phyloP scores from a whole-genome alignment of 2,797 vertebrate species.

The Sebastiscus tertius region DNA sequence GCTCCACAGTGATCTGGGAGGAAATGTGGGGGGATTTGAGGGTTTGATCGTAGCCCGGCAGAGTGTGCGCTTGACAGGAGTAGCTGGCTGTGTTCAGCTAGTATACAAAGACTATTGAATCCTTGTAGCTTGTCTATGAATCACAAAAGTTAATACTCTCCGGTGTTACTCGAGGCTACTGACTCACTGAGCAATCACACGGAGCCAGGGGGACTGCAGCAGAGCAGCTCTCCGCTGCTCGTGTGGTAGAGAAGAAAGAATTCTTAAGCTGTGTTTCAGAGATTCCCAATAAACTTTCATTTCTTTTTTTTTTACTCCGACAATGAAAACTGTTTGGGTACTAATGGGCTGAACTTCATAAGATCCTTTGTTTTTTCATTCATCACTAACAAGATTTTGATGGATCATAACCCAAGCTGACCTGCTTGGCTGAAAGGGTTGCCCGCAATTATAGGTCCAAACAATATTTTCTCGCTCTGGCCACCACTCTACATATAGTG shows the following conservation, averaged over 20 bases:
- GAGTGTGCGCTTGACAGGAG: neutral
- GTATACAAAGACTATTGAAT: constrained; percentile 5
- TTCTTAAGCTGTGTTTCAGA: neutral
- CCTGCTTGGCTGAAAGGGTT: neutral
- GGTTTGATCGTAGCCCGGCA: neutral
- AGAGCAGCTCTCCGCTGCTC: neutral
- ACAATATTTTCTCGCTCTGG: neutral
- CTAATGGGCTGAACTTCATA: neutral
- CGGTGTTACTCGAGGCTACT: neutral
- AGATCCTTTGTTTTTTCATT: neutral
- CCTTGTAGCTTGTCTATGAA: constrained; percentile 15
- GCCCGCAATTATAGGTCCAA: neutral
- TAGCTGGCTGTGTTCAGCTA: neutral
- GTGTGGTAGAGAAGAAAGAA: neutral
- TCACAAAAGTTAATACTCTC: constrained; percentile 9
- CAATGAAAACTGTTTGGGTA: neutral
- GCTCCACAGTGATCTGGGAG: neutral
- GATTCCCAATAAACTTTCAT: neutral
- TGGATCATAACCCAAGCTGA: neutral
- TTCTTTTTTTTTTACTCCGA: neutral
- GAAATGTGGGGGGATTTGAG: neutral
- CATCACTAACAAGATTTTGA: neutral
- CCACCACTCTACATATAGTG: too few species aligned
- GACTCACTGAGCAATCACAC: neutral
- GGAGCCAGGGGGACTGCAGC: neutral